These are phyloP conservation scores for Ictalurus punctatus DNA, from an alignment of 2,113 vertebrate species.

Conservation along the genomic window DNA sequence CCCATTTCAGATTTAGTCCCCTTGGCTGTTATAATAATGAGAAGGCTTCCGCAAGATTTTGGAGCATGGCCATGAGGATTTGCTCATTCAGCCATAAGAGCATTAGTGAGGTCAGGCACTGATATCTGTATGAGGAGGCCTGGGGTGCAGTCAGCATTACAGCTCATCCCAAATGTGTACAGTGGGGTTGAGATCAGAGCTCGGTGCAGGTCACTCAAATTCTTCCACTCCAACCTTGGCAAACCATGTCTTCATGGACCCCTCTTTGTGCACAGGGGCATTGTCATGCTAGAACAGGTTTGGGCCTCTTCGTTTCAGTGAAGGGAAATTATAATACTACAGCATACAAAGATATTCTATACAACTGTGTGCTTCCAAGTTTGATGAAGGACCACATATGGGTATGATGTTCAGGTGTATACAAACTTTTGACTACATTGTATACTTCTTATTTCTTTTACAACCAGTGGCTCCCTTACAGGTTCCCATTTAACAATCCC, in stretches of 20 bases:
- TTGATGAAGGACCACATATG: background rate
- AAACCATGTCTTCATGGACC: background rate
- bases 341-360: background rate
- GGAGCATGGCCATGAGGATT: background rate
- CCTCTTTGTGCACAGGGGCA: background rate
- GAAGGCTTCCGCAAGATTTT: background rate
- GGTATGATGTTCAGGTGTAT: background rate
- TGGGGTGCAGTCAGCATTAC: background rate
- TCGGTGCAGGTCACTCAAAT: background rate
- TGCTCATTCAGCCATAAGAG: background rate
- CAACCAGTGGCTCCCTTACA: background rate
- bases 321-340: background rate
- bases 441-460: background rate
- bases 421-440: background rate
- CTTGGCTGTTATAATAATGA: background rate
- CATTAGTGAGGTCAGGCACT: background rate
- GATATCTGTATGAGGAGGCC: background rate
- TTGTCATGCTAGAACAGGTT: background rate
- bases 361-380: background rate
- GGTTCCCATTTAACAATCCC: background rate
- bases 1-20: background rate
- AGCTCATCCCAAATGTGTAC: background rate
- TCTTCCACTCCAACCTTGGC: background rate
- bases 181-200: background rate
- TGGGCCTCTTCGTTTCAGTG: background rate